Evolutionary conservation across 2,113 vertebrate genomes (phyloP), one percentile per base, ranked within the genome.

Genomic region (Sturnira hondurensis): DNA sequence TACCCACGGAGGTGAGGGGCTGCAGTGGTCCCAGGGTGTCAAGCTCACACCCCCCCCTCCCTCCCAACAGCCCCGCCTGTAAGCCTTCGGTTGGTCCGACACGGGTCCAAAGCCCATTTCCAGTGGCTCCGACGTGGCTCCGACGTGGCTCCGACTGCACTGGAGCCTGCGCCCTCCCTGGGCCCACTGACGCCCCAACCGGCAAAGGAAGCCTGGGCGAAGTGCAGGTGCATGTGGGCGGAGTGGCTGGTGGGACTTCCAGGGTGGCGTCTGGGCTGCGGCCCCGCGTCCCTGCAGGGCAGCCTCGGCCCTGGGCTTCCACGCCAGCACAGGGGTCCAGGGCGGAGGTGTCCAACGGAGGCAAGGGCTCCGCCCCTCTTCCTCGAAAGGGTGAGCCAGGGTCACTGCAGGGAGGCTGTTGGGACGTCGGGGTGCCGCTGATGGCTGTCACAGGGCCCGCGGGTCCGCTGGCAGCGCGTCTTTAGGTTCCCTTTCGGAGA

Each of bases 401-500:
- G 96, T 98, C 96, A 45, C 96, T 93, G 97, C 76, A 33, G 93
- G 94, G 97, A 58, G 97, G 93, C 88, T 78, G 97, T 80, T 43
- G 97, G 91, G 97, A 89, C 36, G 45, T 58, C 43, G 97, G 2
- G 98, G 86, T 97, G 96, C 97, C 97, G 98, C n/a, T 5, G 2
- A 97, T 78, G 97, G 97, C 98, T 98, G 97, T 98, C 98, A 89
- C 98, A 98, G 97, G 98, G 98, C 96, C 98, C 95, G 90, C 94
- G 97, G 98, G 98, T 85, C 97, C 91, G 98, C 95, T 97, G 99
- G 86, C 98, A 97, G 45, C 91, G 96, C 0, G 98, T 98, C 98
- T 99, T 98, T 98, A 99, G 98, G 99, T 99, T 98, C 99, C 99
- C 99, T 99, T 99, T 98, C 98, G 99, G 98, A 99, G 99, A 98